Evolutionary conservation across 2,888 invertebrate species (phyloP).

Genomic region (Epinotia demarniana): DNA sequence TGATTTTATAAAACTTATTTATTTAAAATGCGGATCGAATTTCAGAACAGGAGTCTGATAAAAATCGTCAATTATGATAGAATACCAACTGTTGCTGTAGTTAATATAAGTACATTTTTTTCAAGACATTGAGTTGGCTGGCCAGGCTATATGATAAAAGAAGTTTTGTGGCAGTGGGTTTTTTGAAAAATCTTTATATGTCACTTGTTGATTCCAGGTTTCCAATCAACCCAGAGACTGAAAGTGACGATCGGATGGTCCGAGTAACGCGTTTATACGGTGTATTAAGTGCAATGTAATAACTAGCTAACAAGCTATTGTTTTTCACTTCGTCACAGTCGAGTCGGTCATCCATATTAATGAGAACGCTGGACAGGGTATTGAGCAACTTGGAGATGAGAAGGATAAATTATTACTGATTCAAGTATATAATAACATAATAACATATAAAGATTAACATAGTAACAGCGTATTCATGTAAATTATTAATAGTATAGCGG

Average conservation of each 20-base stretch:
- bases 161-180: too few relatives aligned
- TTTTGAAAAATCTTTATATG: neutral
- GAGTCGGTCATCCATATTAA: conserved; percentile 29
- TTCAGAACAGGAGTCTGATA: too few relatives aligned
- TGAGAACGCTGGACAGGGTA: conserved; percentile 7
- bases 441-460: neutral
- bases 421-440: neutral
- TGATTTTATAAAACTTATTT: too few relatives aligned
- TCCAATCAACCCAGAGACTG: conserved; percentile 12
- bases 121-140: too few relatives aligned
- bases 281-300: conserved; percentile 40
- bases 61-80: too few relatives aligned
- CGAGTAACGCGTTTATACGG: conserved; percentile 13
- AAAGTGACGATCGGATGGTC: conserved; percentile 24
- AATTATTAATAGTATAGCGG: too few relatives aligned
- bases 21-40: too few relatives aligned
- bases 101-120: too few relatives aligned
- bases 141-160: too few relatives aligned
- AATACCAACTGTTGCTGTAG: too few relatives aligned
- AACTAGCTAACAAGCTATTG: conserved; percentile 41
- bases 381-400: conserved; percentile 29
- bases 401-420: conserved; percentile 2
- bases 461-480: too few relatives aligned
- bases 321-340: conserved; percentile 38
- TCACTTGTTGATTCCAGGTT: neutral